Evolutionary conservation across 2,888 invertebrate genomes (phyloP).

Genomic region (Diloba caeruleocephala): DNA sequence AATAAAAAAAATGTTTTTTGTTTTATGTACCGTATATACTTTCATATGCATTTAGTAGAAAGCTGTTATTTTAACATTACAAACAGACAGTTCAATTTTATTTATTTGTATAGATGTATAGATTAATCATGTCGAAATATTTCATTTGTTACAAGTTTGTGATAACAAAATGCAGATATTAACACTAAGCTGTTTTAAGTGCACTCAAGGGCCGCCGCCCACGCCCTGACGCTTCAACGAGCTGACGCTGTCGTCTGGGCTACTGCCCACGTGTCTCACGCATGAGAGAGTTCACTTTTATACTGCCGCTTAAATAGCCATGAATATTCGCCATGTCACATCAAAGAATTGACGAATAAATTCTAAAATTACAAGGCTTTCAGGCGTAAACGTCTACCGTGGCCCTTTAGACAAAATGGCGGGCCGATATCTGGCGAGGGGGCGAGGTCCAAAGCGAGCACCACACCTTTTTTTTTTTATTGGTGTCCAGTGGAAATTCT

Average conservation of each 20-base stretch:
- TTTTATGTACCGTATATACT: too few species aligned
- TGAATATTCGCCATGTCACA: conserved; percentile 5
- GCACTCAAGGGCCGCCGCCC: conserved; percentile 30
- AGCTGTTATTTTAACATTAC: too few species aligned
- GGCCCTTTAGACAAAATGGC: too few species aligned
- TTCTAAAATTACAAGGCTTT: background rate
- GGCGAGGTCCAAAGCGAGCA: too few species aligned
- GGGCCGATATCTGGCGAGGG: too few species aligned
- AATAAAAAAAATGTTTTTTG: too few species aligned
- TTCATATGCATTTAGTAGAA: too few species aligned
- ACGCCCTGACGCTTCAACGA: conserved; percentile 17
- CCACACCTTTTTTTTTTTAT: too few species aligned
- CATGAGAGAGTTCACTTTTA: conserved; percentile 26
- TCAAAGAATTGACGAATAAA: conserved; percentile 4
- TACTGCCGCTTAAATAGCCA: conserved; percentile 20
- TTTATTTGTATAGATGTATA: too few species aligned
- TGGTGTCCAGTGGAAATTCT: too few species aligned
- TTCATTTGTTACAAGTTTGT: conserved; percentile 10
- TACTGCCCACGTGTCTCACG: conserved; percentile 34
- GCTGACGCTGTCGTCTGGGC: conserved; percentile 17
- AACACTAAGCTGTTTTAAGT: conserved; percentile 18
- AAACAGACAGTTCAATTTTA: too few species aligned
- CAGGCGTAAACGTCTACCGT: background rate
- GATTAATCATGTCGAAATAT: conserved; percentile 23
- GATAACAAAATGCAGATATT: conserved; percentile 18